Percentiles rank a stretch among this genome's conserved stretches.
Conservation (phyloP, 2,888 invertebrate species). For the Nephrotoma guestfalica region DNA sequence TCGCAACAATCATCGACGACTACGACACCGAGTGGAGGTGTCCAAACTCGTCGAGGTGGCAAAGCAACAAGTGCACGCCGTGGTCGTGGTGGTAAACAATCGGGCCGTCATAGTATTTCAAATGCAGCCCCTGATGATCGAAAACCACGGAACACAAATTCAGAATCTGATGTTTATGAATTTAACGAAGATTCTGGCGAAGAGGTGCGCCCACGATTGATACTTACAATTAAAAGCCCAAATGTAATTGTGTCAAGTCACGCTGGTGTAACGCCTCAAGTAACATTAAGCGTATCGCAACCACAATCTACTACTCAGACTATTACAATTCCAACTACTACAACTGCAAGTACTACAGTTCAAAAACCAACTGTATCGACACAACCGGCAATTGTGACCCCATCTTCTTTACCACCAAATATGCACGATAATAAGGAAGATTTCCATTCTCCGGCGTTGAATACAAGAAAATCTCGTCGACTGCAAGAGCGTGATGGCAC, state of each 20-base stretch:
- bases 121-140: constrained; percentile 26
- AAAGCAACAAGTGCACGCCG: constrained; percentile 12
- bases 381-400: not conserved
- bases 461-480: constrained; percentile 67
- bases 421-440: constrained; percentile 17
- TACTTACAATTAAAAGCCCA: constrained; percentile 68
- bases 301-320: constrained; percentile 13
- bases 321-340: constrained; percentile 22
- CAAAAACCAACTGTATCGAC: not conserved
- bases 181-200: constrained; percentile 84
- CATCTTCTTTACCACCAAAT: not conserved
- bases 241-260: constrained; percentile 6
- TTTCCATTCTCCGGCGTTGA: constrained; percentile 24
- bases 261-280: constrained; percentile 13
- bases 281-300: constrained; percentile 17
- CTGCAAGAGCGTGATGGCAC: constrained; percentile 63
- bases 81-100: constrained; percentile 33
- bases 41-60: constrained; percentile 43
- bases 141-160: constrained; percentile 23
- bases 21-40: constrained; percentile 31
- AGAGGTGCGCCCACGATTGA: constrained; percentile 59
- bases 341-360: constrained; percentile 33
- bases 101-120: not conserved
- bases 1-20: constrained; percentile 26
- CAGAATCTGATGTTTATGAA: constrained; percentile 66